Percentiles rank a stretch among this genome's conserved stretches.
phyloP scores from a whole-genome alignment of 2,797 vertebrate species.

The Helarctos malayanus region DNA sequence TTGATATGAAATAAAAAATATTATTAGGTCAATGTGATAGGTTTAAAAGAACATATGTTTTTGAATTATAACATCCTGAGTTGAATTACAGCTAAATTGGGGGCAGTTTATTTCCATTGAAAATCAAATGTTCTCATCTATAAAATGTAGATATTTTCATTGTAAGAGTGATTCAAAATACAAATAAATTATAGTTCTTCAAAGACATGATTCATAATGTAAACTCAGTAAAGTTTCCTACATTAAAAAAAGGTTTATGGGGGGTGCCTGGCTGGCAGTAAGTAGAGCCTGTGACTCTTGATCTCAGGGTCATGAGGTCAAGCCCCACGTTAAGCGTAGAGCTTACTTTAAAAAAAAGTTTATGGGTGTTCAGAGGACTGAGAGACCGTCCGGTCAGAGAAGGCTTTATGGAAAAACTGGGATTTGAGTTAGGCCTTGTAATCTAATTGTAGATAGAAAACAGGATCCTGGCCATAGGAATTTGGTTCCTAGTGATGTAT shows the following conservation, averaged over 20 bases:
- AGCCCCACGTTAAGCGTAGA: not conserved
- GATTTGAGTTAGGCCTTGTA: not conserved
- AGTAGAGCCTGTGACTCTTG: not conserved
- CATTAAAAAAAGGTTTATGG: not conserved
- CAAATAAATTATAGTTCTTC: slow-evolving; percentile 37
- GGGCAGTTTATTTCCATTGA: not conserved
- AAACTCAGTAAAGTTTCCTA: not conserved
- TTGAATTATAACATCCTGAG: not conserved
- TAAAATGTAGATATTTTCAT: slow-evolving; percentile 35
- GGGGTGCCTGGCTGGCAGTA: not conserved
- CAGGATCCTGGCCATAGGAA: not conserved
- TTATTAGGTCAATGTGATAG: not conserved
- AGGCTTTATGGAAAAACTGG: not conserved
- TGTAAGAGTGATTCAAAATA: not conserved
- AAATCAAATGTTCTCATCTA: not conserved
- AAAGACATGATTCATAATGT: not conserved
- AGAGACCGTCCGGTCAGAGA: not conserved
- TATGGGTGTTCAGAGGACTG: not conserved
- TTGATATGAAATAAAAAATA: not conserved
- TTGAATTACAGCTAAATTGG: not conserved
- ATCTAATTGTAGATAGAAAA: not conserved
- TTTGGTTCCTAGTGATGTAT: not conserved
- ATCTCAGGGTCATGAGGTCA: not conserved
- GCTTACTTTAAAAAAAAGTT: not conserved
- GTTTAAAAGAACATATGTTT: not conserved